Percentiles rank a stretch among this genome's conserved stretches.
These are phyloP conservation scores for Physocephala rufipes DNA, from an alignment of 2,888 invertebrate species.

Conservation along the genomic window DNA sequence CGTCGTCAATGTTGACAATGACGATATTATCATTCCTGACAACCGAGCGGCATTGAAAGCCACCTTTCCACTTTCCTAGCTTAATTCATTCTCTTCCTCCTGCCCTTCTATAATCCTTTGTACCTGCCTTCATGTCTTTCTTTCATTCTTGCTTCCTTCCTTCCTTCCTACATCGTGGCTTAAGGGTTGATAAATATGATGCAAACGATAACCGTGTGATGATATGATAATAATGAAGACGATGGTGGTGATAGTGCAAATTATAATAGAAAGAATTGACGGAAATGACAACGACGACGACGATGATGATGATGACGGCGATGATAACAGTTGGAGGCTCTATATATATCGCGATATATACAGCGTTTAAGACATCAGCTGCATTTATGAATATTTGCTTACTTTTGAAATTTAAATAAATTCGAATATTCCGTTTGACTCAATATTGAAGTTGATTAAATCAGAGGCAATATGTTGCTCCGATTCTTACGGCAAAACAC, in stretches of 20 bases:
- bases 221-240: conserved; percentile 50
- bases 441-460: conserved; percentile 2
- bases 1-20: conserved; percentile 51
- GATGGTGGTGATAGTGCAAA: conserved; percentile 8
- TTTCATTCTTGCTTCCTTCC: no score
- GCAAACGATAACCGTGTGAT: conserved; percentile 35
- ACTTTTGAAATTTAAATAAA: conserved; percentile 37
- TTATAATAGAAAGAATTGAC: conserved; percentile 8
- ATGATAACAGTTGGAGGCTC: conserved; percentile 12
- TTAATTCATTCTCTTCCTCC: no score
- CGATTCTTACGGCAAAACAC: not conserved
- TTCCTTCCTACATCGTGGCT: no score
- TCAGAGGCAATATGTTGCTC: conserved; percentile 35
- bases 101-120: no score
- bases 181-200: no score
- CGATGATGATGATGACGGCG: conserved; percentile 28
- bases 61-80: no score
- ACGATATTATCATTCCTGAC: conserved; percentile 33
- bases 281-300: conserved; percentile 12
- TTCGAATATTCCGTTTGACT: conserved; percentile 4
- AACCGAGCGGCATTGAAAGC: conserved; percentile 11
- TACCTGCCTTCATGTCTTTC: no score
- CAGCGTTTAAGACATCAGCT: conserved; percentile 48
- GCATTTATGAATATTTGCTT: conserved; percentile 39
- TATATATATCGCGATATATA: no score